Evolutionary conservation across 2,113 vertebrate genomes (phyloP).

Genomic region (Neotragus moschatus): DNA sequence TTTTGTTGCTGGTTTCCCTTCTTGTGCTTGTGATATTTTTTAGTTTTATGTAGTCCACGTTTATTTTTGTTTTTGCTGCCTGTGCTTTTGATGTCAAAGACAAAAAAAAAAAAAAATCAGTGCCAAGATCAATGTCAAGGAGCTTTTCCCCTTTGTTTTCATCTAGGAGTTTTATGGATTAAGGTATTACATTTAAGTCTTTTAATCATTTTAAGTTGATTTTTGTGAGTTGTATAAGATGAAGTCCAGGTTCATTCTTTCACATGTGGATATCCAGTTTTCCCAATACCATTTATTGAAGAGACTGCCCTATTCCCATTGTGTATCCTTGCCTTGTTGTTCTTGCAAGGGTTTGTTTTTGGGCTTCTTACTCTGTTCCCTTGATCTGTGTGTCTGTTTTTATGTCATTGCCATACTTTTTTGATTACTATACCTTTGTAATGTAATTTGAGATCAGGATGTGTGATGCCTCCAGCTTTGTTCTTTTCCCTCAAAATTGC

Average conservation of each 20-base stretch:
- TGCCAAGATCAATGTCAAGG: neutral
- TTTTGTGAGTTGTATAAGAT: neutral
- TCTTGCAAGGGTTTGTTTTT: neutral
- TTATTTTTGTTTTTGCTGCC: neutral
- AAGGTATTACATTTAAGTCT: neutral
- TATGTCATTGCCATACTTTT: neutral
- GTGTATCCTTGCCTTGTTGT: neutral
- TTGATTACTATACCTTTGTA: neutral
- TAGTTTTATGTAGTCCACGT: neutral
- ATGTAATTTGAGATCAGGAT: neutral
- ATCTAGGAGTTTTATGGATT: neutral
- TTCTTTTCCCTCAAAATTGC: neutral
- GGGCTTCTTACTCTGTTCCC: neutral
- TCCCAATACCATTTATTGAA: neutral
- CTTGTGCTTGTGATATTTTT: neutral
- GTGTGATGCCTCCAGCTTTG: neutral
- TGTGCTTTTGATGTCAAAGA: neutral
- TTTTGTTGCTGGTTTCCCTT: neutral
- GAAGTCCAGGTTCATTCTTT: neutral
- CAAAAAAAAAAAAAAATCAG: neutral
- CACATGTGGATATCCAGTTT: neutral
- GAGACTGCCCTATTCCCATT: neutral
- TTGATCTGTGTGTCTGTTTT: neutral
- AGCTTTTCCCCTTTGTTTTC: neutral
- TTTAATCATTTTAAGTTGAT: neutral